phyloP scores from a whole-genome alignment of 2,113 vertebrate species.

The Nycticebus coucang region DNA sequence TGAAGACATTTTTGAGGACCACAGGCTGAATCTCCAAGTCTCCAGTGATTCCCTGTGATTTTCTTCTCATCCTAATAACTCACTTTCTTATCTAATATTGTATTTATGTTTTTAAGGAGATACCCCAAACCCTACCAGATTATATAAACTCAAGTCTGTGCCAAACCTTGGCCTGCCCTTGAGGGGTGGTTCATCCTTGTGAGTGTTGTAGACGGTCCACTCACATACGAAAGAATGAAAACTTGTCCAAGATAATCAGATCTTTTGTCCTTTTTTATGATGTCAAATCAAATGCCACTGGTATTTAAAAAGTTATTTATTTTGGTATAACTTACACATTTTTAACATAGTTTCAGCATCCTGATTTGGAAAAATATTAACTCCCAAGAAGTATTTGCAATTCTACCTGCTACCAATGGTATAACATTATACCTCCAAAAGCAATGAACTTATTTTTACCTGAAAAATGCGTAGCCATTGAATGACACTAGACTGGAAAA shows the following conservation, averaged over 20 bases:
- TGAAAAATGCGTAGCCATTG: not conserved
- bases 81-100: not conserved
- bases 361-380: slow-evolving; percentile 9
- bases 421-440: not conserved
- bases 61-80: not conserved
- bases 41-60: not conserved
- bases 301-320: not conserved
- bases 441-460: not conserved
- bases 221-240: not conserved
- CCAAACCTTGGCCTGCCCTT: not conserved
- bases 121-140: not conserved
- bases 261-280: slow-evolving; percentile 30
- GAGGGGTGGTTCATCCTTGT: not conserved
- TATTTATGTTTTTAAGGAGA: slow-evolving; percentile 41
- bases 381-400: not conserved
- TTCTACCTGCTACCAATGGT: not conserved
- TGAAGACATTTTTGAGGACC: not conserved
- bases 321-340: not conserved
- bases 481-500: not conserved
- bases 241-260: not conserved
- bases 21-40: not conserved
- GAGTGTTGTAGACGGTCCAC: not conserved
- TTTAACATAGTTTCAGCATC: not conserved
- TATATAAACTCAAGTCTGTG: not conserved
- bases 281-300: not conserved